Percentiles rank a stretch among this genome's conserved stretches.
Conservation (phyloP, 53 echinoderm and acorn worm species). For the Echinometra lucunter region DNA sequence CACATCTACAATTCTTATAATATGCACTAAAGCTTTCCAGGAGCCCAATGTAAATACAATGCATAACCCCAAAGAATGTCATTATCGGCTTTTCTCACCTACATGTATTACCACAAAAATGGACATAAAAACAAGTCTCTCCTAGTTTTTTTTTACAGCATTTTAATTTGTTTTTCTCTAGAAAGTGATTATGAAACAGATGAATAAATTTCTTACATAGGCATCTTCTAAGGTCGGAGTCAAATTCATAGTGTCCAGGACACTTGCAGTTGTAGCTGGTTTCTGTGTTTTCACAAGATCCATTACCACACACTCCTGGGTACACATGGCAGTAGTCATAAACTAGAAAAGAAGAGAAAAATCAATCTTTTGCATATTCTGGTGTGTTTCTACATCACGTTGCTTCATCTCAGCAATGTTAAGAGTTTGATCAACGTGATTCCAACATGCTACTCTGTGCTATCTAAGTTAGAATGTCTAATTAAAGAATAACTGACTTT, state of each 20-base stretch:
- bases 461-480: too few relatives aligned
- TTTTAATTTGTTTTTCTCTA: not conserved
- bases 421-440: too few relatives aligned
- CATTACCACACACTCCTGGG: constrained; percentile 74
- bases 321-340: not conserved
- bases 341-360: not conserved
- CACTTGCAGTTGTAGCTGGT: constrained; percentile 78
- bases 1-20: too few relatives aligned
- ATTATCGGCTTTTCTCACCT: too few relatives aligned
- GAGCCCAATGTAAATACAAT: too few relatives aligned
- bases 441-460: too few relatives aligned
- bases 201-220: constrained; percentile 63
- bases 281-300: constrained; percentile 73
- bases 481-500: too few relatives aligned
- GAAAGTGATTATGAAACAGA: not conserved
- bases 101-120: too few relatives aligned
- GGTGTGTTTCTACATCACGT: too few relatives aligned
- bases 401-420: too few relatives aligned
- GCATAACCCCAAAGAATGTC: too few relatives aligned
- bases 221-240: constrained; percentile 58
- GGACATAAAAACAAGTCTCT: not conserved
- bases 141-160: not conserved
- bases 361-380: not conserved
- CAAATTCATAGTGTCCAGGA: constrained; percentile 70
- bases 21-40: too few relatives aligned